These are phyloP conservation scores for Acleris cristana DNA, from an alignment of 2,888 invertebrate genomes.

Conservation along the genomic window DNA sequence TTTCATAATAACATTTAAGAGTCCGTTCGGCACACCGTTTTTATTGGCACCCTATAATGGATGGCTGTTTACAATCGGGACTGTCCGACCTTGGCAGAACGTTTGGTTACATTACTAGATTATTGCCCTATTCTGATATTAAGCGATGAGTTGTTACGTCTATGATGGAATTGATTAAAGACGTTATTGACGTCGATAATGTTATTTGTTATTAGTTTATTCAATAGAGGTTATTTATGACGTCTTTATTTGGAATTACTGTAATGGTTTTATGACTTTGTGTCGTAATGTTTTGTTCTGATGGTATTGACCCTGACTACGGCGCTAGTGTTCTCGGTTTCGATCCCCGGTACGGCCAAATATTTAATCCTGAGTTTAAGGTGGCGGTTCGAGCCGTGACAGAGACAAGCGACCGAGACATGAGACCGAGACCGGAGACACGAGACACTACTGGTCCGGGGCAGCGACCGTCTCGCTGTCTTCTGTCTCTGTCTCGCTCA, in stretches of 20 bases:
- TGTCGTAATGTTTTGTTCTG: neutral
- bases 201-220: constrained; percentile 11
- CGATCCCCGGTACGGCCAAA: too few species aligned
- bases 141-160: constrained; percentile 23
- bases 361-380: too few species aligned
- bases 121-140: neutral
- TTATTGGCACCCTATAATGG: constrained; percentile 39
- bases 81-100: constrained; percentile 13
- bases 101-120: constrained; percentile 23
- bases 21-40: constrained; percentile 37
- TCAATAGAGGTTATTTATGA: constrained; percentile 12
- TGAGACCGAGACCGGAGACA: too few species aligned
- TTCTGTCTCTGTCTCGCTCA: too few species aligned
- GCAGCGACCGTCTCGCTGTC: too few species aligned
- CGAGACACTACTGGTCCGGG: too few species aligned
- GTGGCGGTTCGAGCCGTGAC: too few species aligned
- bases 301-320: too few species aligned
- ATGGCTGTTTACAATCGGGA: constrained; percentile 41
- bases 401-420: too few species aligned
- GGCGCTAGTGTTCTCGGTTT: too few species aligned
- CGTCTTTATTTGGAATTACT: neutral
- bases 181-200: constrained; percentile 4
- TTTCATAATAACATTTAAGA: constrained; percentile 45
- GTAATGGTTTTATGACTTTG: neutral
- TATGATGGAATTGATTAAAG: constrained; percentile 14